Evolutionary conservation across 1,140 invertebrate genomes (phyloP).

Genomic region (Panonychus citri): DNA sequence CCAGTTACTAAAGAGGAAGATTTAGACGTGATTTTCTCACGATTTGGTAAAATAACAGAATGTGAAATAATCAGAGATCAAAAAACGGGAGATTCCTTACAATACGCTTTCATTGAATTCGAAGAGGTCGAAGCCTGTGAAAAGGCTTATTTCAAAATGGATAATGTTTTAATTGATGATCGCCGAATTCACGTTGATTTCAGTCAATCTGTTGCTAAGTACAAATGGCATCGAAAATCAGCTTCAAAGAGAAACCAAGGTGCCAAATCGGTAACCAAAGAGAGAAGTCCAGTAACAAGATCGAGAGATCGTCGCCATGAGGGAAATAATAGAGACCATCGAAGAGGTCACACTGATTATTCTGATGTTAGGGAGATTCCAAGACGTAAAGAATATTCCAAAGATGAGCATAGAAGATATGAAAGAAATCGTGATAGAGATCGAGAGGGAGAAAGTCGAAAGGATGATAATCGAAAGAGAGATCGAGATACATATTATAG

Average conservation of each 20-base stretch:
- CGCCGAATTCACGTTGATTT: constrained; percentile 97
- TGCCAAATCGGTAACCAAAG: neutral
- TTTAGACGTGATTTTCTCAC: constrained; percentile 87
- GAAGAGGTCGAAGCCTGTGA: constrained; percentile 76
- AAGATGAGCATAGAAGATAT: neutral
- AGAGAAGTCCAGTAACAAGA: neutral
- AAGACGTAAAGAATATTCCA: neutral
- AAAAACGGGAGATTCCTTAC: constrained; percentile 75
- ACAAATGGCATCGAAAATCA: neutral
- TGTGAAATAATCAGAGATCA: constrained; percentile 95
- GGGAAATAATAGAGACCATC: neutral
- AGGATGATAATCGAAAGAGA: neutral
- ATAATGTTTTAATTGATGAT: constrained; percentile 97
- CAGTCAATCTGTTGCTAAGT: constrained; percentile 84
- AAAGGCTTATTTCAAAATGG: constrained; percentile 99
- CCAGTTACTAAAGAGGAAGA: constrained; percentile 94
- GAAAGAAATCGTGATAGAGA: neutral
- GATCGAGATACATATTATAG: neutral
- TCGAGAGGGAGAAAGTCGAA: neutral
- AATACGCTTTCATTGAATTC: constrained; percentile 99
- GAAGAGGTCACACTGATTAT: neutral
- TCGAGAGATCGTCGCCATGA: neutral
- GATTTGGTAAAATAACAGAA: constrained; percentile 76
- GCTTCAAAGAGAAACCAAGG: neutral
- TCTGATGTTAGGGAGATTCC: neutral